Evolutionary conservation across 2,797 vertebrate genomes (phyloP), one percentile per base, ranked within the genome.

Genomic region (Enoplosus armatus): DNA sequence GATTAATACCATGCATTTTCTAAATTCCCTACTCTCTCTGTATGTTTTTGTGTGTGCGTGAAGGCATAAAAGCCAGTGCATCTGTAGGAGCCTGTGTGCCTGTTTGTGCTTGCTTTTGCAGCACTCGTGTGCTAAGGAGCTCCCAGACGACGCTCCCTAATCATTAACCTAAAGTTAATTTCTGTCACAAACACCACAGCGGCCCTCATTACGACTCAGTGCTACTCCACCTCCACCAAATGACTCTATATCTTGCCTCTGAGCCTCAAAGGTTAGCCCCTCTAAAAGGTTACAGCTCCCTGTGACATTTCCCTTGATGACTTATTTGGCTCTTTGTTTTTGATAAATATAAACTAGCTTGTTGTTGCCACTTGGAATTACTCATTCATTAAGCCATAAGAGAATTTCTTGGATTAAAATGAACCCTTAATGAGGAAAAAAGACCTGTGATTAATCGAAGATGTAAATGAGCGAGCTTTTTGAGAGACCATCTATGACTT

Each of bases 301-400:
- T 16, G 75, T 93, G 94, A 89, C 93, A 93, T 94, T 95, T 94
- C 51, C 71, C 77, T 56, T 82, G 80, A 92, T 91, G 85, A 85
- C 92, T 92, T 90, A 87, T 83, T 90, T 84, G 85, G 63, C 71
- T 39, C 79, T 72, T 83, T 89, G 69, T 87, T 90, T 88, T 74
- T 85, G 81, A 89, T 90, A 89, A 90, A 93, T 90, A 91, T 90
- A 85, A 88, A 76, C 84, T 10, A 12, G 67, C 45, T 45, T 56
- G 55, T 79, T 76, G 84, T 80, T 80, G 83, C 74, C 75, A 70
- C 76, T 83, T 47, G 4, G 54, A 76, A 79, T 86, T 50, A 85
- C 71, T 72, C 12, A 65, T 54, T 81, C 75, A 84, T 89, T 88
- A 84, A 75, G 55, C 60, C 29, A 58, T 55, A 60, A 51, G 65